These are phyloP conservation scores for Rhinogobio ventralis DNA, from an alignment of 2,797 vertebrate species.

Conservation along the genomic window DNA sequence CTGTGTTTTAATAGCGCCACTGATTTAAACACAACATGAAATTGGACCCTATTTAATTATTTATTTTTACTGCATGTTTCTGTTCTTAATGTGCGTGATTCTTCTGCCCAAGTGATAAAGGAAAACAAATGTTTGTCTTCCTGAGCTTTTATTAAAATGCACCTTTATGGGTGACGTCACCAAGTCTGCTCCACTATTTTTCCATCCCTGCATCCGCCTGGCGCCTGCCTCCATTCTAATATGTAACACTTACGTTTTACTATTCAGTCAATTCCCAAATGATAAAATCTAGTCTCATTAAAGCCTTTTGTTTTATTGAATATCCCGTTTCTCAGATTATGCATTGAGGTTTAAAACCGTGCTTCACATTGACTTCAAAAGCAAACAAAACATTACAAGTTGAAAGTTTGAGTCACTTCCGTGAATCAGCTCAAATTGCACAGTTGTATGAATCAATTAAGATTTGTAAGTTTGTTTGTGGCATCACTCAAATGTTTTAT, in stretches of 20 bases:
- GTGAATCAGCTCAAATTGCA: too few species aligned
- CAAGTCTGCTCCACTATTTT: neutral
- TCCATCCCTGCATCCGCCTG: neutral
- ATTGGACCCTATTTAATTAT: conserved; percentile 18
- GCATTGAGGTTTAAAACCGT: neutral
- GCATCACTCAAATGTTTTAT: neutral
- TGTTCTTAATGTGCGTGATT: neutral
- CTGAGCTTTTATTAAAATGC: conserved; percentile 5
- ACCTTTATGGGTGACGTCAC: neutral
- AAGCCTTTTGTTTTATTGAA: neutral
- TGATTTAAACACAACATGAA: conserved; percentile 7
- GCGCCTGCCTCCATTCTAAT: neutral
- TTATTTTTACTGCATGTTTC: conserved; percentile 7
- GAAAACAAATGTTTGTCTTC: neutral
- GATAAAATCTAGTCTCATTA: neutral
- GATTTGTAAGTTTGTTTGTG: neutral
- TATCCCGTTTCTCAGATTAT: neutral
- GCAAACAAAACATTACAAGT: neutral
- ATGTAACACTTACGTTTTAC: neutral
- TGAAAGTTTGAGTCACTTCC: too few species aligned
- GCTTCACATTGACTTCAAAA: neutral
- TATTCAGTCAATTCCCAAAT: too few species aligned
- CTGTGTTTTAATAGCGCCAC: neutral
- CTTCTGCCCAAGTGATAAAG: neutral
- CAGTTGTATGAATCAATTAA: too few species aligned